Evolutionary conservation across 1,140 invertebrate genomes (phyloP), one percentile per base, ranked within the genome.

Genomic region (Calephelis nemesis): DNA sequence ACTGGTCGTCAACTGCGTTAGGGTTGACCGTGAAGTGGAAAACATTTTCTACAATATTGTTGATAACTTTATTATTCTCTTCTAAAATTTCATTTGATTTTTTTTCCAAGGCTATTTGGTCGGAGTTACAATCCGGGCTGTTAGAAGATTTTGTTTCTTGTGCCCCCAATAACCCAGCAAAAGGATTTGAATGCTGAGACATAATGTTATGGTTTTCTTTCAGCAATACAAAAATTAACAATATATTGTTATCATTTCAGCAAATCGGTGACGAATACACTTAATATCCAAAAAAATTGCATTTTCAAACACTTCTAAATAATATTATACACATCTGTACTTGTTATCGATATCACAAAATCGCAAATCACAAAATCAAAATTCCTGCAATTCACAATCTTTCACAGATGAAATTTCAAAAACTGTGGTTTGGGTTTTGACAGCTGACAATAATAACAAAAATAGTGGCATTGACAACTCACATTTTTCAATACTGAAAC

Each of bases 1-100:
- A 78, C 66, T 68, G 72, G 9, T 68, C 81, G 66, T 71, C 81
- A 9, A 82, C 69, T 49, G 89, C 84, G 72, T 93, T 84, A 72
- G 88, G 77, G 76, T 94, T 93, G 62, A 96, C 82, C 0, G 95
- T 95, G 64, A 96, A 93, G 65, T 94, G 93, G 85, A 96, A 96
- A 77, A 96, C 93, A 76, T 94, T 88, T 81, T 95, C 93, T 48
- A 95, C 85, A 39, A 95, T 83, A 67, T 79, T 83, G 69, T 91
- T 91, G 67, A 89, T 79, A 60, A 78, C 81, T 74, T 81, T 74
- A 52, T 75, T 63, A 62, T 83, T 76, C 68, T 83, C 74, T 48
- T 77, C 81, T 66, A 79, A 66, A 3, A 77, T 65, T n/a, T 78
- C 69, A 67, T 82, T 79, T 39, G 74, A 69, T 52, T 74, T 69